Base-by-base conservation (phyloP, 2,888 invertebrate species). In the Amphipyra tragopoginis region DNA sequence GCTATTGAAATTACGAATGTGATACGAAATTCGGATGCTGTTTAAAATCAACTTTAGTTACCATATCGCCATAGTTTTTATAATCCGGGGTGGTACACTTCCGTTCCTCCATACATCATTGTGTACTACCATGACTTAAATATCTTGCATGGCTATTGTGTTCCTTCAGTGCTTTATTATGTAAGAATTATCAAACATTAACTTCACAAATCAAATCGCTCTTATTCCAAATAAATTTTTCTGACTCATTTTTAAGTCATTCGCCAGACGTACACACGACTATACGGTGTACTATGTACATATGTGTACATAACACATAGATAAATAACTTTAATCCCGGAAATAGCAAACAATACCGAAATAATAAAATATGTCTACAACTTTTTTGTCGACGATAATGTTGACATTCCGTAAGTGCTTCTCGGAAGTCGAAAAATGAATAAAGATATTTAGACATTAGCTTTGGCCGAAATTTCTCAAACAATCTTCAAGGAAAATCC, bases 101-200 rank as follows among this genome's bases (percentile, higher is more conserved):
- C 40, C 48, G 33, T 49, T 26, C 15, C 43, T 48, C 34, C 38
- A 69, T 52, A 52, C 52, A 53, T 67, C 67, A 69, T 56, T 63
- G 34, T 48, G n/a, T 38, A 15, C 39, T 47, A 33, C 50, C 43
- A 56, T n/a, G 33, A 63, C 43, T n/a, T n/a, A 69, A 56, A 48
- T 52, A 38, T 62, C 47, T 51, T 54, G 29, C 38, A 49, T 36
- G 53, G 40, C 14, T 34, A 10, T n/a, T 59, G 42, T 38, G 47
- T 33, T 60, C 2, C 1, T 7, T 15, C n/a, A 8, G 38, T 45
- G 44, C 36, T 33, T 5, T 10, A 14, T 0, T 39, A 13, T n/a
- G 13, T 13, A 13, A 42, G 10, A 14, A n/a, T 15, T 15, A 14
- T 7, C 5, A 29, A 29, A 29, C 5, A 5, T 4, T 1, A 29